Evolutionary conservation across 2,113 vertebrate species (phyloP), one percentile per base, ranked within the genome.

Genomic region (Oryzias javanicus): DNA sequence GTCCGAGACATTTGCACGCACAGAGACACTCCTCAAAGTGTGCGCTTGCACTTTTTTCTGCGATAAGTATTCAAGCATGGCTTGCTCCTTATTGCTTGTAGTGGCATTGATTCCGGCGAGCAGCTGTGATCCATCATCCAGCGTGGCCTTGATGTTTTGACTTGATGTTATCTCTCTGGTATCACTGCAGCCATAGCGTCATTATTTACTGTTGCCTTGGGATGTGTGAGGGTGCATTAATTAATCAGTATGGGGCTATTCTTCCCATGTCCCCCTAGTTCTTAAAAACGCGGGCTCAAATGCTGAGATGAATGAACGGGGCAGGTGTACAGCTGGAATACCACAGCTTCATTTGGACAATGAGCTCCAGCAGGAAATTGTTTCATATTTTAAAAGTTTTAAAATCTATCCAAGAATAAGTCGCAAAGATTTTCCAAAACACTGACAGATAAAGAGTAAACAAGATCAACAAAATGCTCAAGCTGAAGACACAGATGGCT

Each of bases 201-300:
- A 68, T 90, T 88, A 90, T 90, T 89, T 90, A 91, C 82, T 69
- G 70, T 74, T 84, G 86, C 83, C 24, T 49, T 51, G 78, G 78
- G 77, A 79, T 15, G 65, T 69, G 60, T 76, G 84, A 25, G 53
- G 62, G 72, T 68, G 74, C 89, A 87, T 90, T 89, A 87, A 90
- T 89, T 77, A 80, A 89, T 87, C 84, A 81, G 76, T 81, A 64
- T 60, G 72, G 74, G 55, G 78, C 72, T 60, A 76, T 85, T 89
- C 75, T 80, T 67, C 77, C 57, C 45, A 22, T 63, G 55, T 54
- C 65, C 42, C 67, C 65, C 54, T 10, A 4, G 53, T 72, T 6
- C 15, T 49, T 24, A 50, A 35, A 60, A 27, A 55, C 60, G 79
- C 12, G 55, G 62, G 18, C 49, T 63, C 72, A 58, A 49, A 24